Evolutionary conservation across 1,140 invertebrate genomes (phyloP), one percentile per base, ranked within the genome.

Genomic region (Caenorhabditis remanei): DNA sequence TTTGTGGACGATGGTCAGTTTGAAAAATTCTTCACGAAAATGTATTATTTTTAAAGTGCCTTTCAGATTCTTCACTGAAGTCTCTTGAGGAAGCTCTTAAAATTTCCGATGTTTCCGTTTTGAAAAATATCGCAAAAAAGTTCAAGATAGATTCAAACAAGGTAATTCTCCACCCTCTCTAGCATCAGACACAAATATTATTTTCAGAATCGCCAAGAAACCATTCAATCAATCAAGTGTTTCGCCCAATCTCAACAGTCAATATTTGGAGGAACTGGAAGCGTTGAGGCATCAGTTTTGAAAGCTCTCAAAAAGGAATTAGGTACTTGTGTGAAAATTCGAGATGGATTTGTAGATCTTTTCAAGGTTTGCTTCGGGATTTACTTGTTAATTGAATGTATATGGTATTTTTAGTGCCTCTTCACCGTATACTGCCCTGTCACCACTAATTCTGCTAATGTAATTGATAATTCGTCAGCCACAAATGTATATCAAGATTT

Each of bases 241-340:
- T 79, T 79, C 14, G 71, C 71, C 24, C 46, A 53, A 53, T 79
- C 43, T 24, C 71, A 79, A 53, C 43, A 79, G 14, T 79, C 71
- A 24, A 79, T 79, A 50, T 79, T 79, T n/a, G 71, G 71, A 24
- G 71, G 71, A 79, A 50, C 71, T 32, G 71, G 46, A 50, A 79
- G 19, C 19, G 71, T 79, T 19, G 71, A 79, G 19, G 11, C 7
- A 11, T 13, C 46, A 19, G 19, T 79, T 50, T 13, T 79, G 16
- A 79, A 50, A 43, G 53, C 46, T 50, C 9, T 79, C 7, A 79
- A 53, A 32, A 14, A 50, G n/a, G 71, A 79, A 24, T n/a, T 79
- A 13, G 71, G 71, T 32, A 24, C 71, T 19, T 79, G 71, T 50
- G 8, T 79, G 0, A 48, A 53, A 24, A n/a, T 79, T 24, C 16